Evolutionary conservation across 2,888 invertebrate species (phyloP).

Genomic region (Lasioglossum leucozonium): DNA sequence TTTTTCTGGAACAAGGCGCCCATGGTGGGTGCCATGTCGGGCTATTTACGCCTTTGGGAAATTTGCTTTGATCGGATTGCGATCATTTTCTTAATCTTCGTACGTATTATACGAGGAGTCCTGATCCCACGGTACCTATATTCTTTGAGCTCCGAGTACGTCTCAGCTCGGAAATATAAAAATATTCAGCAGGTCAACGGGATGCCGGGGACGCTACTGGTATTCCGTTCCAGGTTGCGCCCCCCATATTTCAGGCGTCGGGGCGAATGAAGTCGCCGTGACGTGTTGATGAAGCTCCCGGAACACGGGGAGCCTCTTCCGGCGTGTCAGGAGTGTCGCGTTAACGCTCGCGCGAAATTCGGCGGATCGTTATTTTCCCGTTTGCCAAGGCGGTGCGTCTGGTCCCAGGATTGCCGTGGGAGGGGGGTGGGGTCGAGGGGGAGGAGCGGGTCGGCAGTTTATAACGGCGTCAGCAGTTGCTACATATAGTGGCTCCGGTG

Average conservation of each 20-base stretch:
- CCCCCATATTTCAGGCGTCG: conserved; percentile 2
- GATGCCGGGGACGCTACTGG: too few relatives aligned
- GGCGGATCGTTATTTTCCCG: conserved; percentile 53
- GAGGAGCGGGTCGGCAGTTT: conserved; percentile 77
- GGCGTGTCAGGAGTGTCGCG: conserved; percentile 31
- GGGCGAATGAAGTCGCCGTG: background rate
- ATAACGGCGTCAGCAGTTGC: conserved; percentile 84
- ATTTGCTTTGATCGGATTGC: too few relatives aligned
- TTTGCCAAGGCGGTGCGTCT: conserved; percentile 42
- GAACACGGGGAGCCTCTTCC: conserved; percentile 7
- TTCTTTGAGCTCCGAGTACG: background rate
- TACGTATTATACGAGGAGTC: too few relatives aligned
- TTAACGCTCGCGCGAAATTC: conserved; percentile 58
- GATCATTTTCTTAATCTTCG: too few relatives aligned
- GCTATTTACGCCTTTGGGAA: too few relatives aligned
- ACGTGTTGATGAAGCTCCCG: conserved; percentile 9
- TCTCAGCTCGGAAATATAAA: background rate
- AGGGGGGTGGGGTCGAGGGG: conserved; percentile 5
- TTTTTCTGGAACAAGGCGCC: too few relatives aligned
- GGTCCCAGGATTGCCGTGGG: conserved; percentile 37
- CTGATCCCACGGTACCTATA: background rate
- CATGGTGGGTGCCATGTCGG: too few relatives aligned
- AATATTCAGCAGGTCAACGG: background rate
- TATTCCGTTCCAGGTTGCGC: background rate
- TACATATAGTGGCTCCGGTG: conserved; percentile 74